Base-by-base conservation (phyloP, 2,113 vertebrate species). In the Stegastes partitus region DNA sequence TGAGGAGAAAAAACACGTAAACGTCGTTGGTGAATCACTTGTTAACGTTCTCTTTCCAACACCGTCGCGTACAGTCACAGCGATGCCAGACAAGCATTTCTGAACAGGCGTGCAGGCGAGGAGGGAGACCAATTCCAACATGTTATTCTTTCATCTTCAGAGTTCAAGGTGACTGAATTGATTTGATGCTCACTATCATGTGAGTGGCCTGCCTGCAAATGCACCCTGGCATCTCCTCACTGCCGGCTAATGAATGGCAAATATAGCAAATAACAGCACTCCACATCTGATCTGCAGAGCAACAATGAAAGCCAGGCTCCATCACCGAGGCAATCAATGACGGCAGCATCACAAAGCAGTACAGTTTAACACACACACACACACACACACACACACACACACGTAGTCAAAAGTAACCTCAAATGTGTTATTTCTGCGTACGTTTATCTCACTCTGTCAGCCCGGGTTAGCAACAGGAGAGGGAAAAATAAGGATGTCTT, bases 161-260 rank as follows among this genome's bases (percentile, higher is more conserved):
- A 91, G 91, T 91, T 91, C 87, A 92, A 92, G 87, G 89, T 87
- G 89, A 90, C 85, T 81, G 84, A 87, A 92, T 90, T 86, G 91
- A 92, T 91, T 91, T 79, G 72, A 85, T 58, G 83, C 65, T 79
- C 34, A 64, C 82, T 67, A 80, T 92, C 77, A 70, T 44, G 56
- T 28, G 19, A 71, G 71, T 73, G 79, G 69, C 34, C 82, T 54
- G 77, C 65, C 76, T 14, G 61, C 16, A 47, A 81, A 70, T 82
- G 75, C 57, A 39, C 65, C 71, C 70, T 70, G 75, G 84, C 81
- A 65, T 86, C 85, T 79, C 77, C 81, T 87, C 70, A 53, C 68
- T 70, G 79, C 64, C n/a, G 62, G 64, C 84, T 91, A 91, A 90
- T 86, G 79, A 91, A 89, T 55, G 62, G 84, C 83, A 84, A 90